A percentile compares a stretch with the other conserved stretches of the same genome.
Evolutionary conservation across 2,113 vertebrate genomes (phyloP).

Genomic region (Dendrocopos noguchii): DNA sequence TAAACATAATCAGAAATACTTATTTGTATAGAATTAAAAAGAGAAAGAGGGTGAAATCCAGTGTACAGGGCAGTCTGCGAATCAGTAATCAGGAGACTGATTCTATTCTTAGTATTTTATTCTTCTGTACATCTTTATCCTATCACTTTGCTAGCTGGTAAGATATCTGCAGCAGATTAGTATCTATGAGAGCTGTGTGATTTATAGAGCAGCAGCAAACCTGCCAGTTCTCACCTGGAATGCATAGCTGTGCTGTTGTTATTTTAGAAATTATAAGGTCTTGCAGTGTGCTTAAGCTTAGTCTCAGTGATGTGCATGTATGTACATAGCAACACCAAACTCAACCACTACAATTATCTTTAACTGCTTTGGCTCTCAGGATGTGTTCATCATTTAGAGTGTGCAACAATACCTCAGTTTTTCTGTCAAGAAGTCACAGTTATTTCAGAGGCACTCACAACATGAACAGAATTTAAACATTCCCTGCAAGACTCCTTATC

Average conservation of each 20-base stretch:
- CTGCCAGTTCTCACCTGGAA: slow-evolving; percentile 4
- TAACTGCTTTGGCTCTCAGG: background rate
- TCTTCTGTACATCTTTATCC: background rate
- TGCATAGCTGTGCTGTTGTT: background rate
- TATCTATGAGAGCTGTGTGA: background rate
- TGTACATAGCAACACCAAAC: background rate
- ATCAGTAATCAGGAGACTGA: background rate
- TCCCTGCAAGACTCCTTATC: background rate
- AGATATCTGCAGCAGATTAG: slow-evolving; percentile 30
- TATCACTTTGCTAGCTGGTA: background rate
- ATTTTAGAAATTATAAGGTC: background rate
- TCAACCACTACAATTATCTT: background rate
- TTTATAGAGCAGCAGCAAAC: background rate
- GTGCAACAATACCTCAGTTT: background rate
- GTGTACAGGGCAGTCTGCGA: background rate
- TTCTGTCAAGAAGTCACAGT: background rate
- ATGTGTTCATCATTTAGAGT: background rate
- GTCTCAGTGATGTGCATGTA: background rate
- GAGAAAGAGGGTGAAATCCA: background rate
- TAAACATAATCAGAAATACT: background rate
- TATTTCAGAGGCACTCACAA: background rate
- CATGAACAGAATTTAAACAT: background rate
- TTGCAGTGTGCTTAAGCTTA: background rate
- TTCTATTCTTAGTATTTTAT: slow-evolving; percentile 27
- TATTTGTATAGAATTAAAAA: background rate